Evolutionary conservation across 2,113 vertebrate species (phyloP).

Genomic region (Scolopax mira): DNA sequence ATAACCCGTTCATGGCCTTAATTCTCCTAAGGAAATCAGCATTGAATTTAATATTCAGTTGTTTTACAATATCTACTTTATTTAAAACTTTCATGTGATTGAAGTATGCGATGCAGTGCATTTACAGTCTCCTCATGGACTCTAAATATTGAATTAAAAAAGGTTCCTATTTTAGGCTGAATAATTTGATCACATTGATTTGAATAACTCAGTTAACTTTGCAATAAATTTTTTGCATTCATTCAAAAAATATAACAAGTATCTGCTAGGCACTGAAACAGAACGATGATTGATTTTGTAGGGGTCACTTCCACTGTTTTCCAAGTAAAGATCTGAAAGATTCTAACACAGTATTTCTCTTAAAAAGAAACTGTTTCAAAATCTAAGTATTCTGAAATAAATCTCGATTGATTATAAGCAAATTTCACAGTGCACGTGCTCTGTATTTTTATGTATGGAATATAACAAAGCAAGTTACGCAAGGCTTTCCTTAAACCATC

Average conservation of each 20-base stretch:
- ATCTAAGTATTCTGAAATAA: neutral
- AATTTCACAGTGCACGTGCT: neutral
- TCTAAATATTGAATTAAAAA: neutral
- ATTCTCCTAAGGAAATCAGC: neutral
- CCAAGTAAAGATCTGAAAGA: neutral
- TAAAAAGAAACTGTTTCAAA: neutral
- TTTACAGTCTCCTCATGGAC: neutral
- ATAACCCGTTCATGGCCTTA: neutral
- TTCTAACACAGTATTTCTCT: neutral
- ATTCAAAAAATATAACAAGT: neutral
- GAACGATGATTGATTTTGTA: neutral
- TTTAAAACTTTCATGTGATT: neutral
- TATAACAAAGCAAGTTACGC: neutral
- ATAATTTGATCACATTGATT: neutral
- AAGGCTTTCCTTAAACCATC: neutral
- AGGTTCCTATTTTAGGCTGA: neutral
- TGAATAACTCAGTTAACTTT: constrained; percentile 17
- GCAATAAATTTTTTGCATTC: neutral
- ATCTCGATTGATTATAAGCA: neutral
- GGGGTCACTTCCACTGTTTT: neutral
- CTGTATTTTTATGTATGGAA: neutral
- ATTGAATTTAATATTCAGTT: neutral
- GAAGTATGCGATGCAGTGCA: neutral
- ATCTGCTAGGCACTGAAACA: neutral
- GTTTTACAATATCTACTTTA: constrained; percentile 5